Base-by-base conservation (phyloP, 2,113 vertebrate genomes). In the Cyrtonyx montezumae region DNA sequence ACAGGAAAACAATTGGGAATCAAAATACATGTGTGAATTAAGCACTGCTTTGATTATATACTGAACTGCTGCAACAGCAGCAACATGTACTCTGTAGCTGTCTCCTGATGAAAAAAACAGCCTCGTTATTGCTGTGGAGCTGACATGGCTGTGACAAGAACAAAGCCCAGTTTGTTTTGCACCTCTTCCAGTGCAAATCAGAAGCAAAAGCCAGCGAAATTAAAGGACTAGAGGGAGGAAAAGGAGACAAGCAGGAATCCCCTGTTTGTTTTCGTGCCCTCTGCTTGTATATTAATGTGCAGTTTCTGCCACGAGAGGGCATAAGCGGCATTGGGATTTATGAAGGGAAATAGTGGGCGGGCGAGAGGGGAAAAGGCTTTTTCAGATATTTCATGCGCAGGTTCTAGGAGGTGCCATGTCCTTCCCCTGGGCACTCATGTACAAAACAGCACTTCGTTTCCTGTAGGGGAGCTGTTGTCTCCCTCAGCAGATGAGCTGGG, bases 221-320 rank as follows among this genome's bases (percentile, higher is more conserved):
- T 36, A 43, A 53, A 55, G 32, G 20, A 40, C 32, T 0, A 0
- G 8, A 43, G 46, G 2, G 23, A 51, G 5, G 32, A n/a, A 25
- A 37, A 69, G 43, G 22, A 78, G 43, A 14, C 13, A 1, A 1
- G 5, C 40, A 63, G 55, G 59, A 70, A 2, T 9, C 14, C 1
- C 7, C 40, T 61, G 11, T 34, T 69, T 48, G 36, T 36, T 32
- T 59, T 23, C 18, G 23, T 13, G 8, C 9, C 25, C 8, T 4
- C 26, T 10, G 63, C 67, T 40, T 9, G 9, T 66, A 7, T 66
- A 4, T 28, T 55, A 11, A 21, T 77, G 55, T n/a, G 58, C 61
- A 34, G 7, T 62, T 93, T 84, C 55, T 91, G 62, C 96, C 96
- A 93, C 96, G 9, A 97, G 96, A 88, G 97, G 97, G 96, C 93